Conservation (phyloP, 2,113 vertebrate genomes). For the Lontra canadensis region DNA sequence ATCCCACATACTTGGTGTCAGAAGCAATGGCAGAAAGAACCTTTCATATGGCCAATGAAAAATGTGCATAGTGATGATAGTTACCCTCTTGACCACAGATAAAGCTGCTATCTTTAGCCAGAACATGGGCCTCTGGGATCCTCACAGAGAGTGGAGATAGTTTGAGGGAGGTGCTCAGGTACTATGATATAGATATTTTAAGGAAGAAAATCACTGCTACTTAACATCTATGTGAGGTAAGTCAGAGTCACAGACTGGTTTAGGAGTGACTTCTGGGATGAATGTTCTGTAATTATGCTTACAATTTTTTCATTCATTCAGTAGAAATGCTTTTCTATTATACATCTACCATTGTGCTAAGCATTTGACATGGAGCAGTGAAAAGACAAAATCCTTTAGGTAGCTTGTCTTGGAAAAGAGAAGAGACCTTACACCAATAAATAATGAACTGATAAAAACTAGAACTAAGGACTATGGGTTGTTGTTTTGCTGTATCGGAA, state of each 20-base stretch:
- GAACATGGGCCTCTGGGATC: background rate
- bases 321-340: background rate
- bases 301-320: background rate
- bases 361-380: background rate
- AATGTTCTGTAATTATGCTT: background rate
- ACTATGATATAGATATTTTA: background rate
- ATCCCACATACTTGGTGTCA: background rate
- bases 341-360: background rate
- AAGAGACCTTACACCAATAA: background rate
- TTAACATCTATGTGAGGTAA: background rate
- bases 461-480: background rate
- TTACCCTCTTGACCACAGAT: background rate
- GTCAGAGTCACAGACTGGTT: background rate
- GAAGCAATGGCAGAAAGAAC: background rate
- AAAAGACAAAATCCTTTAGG: background rate
- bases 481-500: background rate
- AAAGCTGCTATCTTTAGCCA: background rate
- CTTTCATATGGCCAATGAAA: background rate
- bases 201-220: background rate
- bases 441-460: background rate
- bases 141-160: background rate
- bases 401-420: background rate
- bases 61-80: background rate
- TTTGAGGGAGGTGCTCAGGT: background rate
- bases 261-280: background rate